These are phyloP conservation scores for Epistrophella euchroma DNA, from an alignment of 2,888 invertebrate genomes.

Conservation along the genomic window DNA sequence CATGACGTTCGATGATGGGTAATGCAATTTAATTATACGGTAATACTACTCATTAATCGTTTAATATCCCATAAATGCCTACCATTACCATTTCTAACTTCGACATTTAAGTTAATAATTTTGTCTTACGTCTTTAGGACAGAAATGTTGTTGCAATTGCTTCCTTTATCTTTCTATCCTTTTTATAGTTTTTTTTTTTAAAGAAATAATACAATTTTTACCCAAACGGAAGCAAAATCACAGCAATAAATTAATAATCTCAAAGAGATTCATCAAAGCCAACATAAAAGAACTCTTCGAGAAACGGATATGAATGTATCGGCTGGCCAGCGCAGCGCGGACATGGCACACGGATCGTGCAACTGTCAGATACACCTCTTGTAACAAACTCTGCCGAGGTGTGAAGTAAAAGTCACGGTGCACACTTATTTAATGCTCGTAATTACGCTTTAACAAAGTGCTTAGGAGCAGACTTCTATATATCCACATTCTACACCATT, in stretches of 20 bases:
- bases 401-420: constrained; percentile 72
- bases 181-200: not conserved
- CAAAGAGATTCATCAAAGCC: constrained; percentile 58
- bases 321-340: not conserved
- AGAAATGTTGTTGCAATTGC: not conserved
- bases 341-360: constrained; percentile 37
- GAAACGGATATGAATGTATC: constrained; percentile 5
- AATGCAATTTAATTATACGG: constrained; percentile 57
- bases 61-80: constrained; percentile 45
- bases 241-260: constrained; percentile 56
- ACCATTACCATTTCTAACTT: constrained; percentile 20
- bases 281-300: constrained; percentile 17
- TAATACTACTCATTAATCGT: constrained; percentile 11
- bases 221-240: constrained; percentile 63
- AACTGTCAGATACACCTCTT: constrained; percentile 25
- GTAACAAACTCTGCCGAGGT: constrained; percentile 45
- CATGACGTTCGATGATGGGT: constrained; percentile 41
- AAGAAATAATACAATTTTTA: not conserved
- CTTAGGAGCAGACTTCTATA: constrained; percentile 42
- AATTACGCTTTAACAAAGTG: constrained; percentile 69
- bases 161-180: not conserved
- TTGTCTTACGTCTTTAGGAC: not conserved
- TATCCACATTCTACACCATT: constrained; percentile 14
- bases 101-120: not conserved
- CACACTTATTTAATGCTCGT: constrained; percentile 65